phyloP scores from a whole-genome alignment of 2,888 invertebrate genomes.

The Hetaerina titia region DNA sequence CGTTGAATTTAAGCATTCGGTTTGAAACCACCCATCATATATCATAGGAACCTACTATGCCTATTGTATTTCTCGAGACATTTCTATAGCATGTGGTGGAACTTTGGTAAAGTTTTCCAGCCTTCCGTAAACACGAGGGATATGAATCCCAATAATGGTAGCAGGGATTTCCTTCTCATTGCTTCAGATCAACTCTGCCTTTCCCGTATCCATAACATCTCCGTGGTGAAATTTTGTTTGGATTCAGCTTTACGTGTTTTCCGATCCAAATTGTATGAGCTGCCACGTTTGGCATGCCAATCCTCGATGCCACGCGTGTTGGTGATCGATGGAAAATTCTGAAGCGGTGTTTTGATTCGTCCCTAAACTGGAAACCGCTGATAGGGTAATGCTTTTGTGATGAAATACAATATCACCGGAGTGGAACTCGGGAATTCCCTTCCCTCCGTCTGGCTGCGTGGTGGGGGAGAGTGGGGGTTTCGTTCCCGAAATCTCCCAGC shows the following conservation, averaged over 20 bases:
- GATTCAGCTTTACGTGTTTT: background rate
- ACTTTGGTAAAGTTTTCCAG: too few species aligned
- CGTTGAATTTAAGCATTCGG: too few species aligned
- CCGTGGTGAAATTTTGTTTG: background rate
- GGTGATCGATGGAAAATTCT: background rate
- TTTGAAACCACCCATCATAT: too few species aligned
- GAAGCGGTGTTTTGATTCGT: background rate
- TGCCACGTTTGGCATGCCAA: background rate
- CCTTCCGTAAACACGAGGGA: too few species aligned
- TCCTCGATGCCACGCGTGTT: background rate
- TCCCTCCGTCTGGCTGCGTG: background rate
- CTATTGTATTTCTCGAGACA: too few species aligned
- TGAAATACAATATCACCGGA: background rate
- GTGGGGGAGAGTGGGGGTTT: background rate
- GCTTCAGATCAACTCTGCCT: too few species aligned
- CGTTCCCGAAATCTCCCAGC: background rate
- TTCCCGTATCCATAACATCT: too few species aligned
- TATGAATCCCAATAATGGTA: too few species aligned
- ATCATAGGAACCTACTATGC: too few species aligned
- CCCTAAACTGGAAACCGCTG: background rate
- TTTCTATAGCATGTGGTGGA: too few species aligned
- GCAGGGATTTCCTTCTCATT: too few species aligned
- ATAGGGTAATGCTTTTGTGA: background rate
- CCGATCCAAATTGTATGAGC: background rate
- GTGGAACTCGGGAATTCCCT: background rate